Base-by-base conservation (phyloP, 2,888 invertebrate species). In the Ferdinandea cuprea region DNA sequence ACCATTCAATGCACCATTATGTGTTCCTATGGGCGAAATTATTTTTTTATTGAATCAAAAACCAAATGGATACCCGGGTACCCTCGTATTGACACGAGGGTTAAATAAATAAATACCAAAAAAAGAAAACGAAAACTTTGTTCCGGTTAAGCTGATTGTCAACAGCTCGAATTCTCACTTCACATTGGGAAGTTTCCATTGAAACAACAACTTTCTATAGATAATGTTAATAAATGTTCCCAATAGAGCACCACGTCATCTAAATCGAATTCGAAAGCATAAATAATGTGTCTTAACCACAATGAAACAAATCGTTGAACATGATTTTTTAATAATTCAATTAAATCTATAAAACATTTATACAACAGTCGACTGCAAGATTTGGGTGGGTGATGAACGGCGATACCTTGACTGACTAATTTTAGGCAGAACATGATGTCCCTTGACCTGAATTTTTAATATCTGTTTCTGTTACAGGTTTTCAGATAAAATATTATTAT, bases 261-360 rank as follows among this genome's bases (percentile, higher is more conserved):
- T 35, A 15, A 17, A 17, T 35, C 46, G 13, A 46, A 61, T 61
- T 13, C 13, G 11, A 7, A 21, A 9, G 32, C 59, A 13, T 46
- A 9, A 17, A 44, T 32, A n/a, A 44, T 13, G 15, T 8, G 13
- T 32, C 13, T 9, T 3, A 19, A 17, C 8, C 42, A 61, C 32
- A 61, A 13, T 46, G 44, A 19, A 46, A 44, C 32, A 61, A 61
- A 61, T 61, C 6, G 21, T 21, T 11, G 9, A 21, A 13, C 44
- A 32, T 61, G 30, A 30, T 35, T 61, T 17, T 35, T 21, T 44
- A 9, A 8, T 9, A 4, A 46, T 21, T 46, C 3, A 21, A 13
- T 7, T 35, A 13, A 6, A 2, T 9, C 9, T 15, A 46, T 7
- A 11, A 5, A 21, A n/a, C 19, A 6, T 61, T 4, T 32, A 8